A percentile compares a stretch with the other conserved stretches of the same genome.
These are phyloP conservation scores for Xenopus laevis DNA, from an alignment of 2,113 vertebrate genomes.

Conservation along the genomic window DNA sequence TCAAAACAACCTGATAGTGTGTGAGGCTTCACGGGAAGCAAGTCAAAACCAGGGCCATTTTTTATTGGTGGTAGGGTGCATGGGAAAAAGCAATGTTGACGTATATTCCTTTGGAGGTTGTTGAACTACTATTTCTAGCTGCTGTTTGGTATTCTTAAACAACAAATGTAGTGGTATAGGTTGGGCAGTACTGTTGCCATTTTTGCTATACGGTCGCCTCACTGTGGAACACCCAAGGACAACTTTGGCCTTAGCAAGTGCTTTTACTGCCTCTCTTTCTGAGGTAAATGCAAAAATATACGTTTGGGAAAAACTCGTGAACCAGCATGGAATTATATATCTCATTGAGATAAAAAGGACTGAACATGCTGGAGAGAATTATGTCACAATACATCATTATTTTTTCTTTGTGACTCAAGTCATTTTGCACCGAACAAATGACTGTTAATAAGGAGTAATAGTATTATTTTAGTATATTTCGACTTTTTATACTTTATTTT, in stretches of 20 bases:
- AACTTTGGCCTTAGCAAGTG: no score
- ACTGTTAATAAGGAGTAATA: not conserved
- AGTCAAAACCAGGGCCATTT: not conserved
- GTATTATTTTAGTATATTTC: not conserved
- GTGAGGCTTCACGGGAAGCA: not conserved
- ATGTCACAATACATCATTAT: not conserved
- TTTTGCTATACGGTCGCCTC: no score
- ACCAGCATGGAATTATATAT: not conserved
- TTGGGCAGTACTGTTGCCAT: no score
- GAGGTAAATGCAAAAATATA: not conserved
- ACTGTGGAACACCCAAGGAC: no score
- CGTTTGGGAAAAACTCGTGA: slow-evolving; percentile 9
- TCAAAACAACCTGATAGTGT: slow-evolving; percentile 50
- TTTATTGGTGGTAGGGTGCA: no score
- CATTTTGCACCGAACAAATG: not conserved
- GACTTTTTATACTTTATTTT: not conserved
- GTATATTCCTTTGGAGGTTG: no score
- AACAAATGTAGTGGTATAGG: no score
- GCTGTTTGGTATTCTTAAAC: no score
- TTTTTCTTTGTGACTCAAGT: not conserved
- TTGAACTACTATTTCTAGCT: no score
- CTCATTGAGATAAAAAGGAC: slow-evolving; percentile 33
- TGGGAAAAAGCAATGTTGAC: no score
- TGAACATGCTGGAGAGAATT: not conserved
- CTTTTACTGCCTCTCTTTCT: slow-evolving; percentile 31